Conservation (phyloP, 2,113 vertebrate genomes). For the Psilopsiagon aurifrons region DNA sequence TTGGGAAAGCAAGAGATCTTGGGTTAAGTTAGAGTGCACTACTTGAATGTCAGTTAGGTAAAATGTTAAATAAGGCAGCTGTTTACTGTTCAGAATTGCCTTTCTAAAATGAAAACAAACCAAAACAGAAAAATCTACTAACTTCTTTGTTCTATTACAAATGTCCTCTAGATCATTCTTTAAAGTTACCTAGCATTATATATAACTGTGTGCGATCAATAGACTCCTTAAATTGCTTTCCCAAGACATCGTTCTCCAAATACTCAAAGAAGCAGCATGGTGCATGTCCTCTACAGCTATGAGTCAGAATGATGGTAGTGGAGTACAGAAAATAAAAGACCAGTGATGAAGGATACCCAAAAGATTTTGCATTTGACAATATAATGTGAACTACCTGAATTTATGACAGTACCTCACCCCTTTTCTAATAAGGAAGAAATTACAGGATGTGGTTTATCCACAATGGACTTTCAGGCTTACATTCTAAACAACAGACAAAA, state of each 20-base stretch:
- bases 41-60: background rate
- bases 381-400: background rate
- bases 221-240: background rate
- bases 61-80: background rate
- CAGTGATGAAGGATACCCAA: background rate
- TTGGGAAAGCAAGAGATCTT: background rate
- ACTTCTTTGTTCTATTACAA: background rate
- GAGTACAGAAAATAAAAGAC: background rate
- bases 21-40: background rate
- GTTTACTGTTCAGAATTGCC: background rate
- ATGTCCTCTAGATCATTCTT: background rate
- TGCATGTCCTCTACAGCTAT: background rate
- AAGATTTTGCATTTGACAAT: background rate
- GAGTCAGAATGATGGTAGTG: background rate
- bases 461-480: background rate
- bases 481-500: background rate
- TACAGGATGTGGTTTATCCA: background rate
- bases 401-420: background rate
- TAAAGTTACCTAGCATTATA: background rate
- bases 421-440: background rate
- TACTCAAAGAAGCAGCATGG: background rate
- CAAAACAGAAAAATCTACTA: background rate
- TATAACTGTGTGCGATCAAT: background rate
- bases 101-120: background rate
- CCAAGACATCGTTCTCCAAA: background rate